A percentile compares a stretch with the other conserved stretches of the same genome.
phyloP scores from a whole-genome alignment of 1,140 invertebrate genomes.

The Drosophila triauraria region DNA sequence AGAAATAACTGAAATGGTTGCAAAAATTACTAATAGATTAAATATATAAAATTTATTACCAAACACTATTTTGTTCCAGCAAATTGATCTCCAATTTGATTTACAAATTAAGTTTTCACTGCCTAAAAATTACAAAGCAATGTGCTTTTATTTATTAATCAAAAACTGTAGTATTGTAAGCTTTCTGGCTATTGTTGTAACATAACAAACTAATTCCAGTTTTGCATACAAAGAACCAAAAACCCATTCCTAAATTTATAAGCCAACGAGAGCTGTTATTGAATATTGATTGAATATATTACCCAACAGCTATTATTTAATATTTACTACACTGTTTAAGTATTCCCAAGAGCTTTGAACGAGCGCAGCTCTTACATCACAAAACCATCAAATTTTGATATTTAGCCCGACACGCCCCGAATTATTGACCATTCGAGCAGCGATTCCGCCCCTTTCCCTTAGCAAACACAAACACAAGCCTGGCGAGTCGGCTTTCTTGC shows the following conservation, averaged over 20 bases:
- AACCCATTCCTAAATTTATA: conserved; percentile 5
- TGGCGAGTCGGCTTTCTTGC: conserved; percentile 20
- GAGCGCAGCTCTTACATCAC: conserved; percentile 38
- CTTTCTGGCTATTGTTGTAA: background rate
- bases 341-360: conserved; percentile 1
- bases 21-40: no score
- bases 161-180: background rate
- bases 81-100: background rate
- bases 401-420: conserved; percentile 41
- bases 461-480: conserved; percentile 9
- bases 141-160: background rate
- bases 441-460: background rate
- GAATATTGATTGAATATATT: conserved; percentile 28
- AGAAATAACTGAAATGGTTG: no score
- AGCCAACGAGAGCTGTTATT: conserved; percentile 11
- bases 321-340: conserved; percentile 10
- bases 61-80: no score
- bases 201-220: conserved; percentile 1
- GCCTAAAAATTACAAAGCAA: background rate
- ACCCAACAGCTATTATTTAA: conserved; percentile 7
- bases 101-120: background rate
- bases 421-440: conserved; percentile 42
- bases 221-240: background rate
- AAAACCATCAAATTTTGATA: conserved; percentile 33
- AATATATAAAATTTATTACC: no score